These are phyloP conservation scores for Harpegnathos saltator DNA, from an alignment of 1,140 invertebrate genomes.

Conservation along the genomic window DNA sequence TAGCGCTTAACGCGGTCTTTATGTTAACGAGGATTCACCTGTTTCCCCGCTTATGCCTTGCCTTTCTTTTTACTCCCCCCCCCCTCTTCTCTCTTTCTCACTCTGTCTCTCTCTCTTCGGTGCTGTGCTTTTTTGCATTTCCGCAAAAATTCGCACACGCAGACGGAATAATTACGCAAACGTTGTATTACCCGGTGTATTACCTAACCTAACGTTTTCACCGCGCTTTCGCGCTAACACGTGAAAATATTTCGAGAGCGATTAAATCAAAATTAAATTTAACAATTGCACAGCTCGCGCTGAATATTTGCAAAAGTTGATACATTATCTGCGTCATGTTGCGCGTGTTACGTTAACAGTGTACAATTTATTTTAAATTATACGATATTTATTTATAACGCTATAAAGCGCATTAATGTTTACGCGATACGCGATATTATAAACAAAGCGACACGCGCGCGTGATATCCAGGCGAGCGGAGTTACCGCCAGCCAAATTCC, in stretches of 20 bases:
- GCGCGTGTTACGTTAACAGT: background rate
- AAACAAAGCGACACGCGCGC: too few relatives aligned
- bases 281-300: background rate
- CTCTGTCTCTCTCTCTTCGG: too few relatives aligned
- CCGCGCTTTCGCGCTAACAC: background rate
- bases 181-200: background rate
- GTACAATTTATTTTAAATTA: background rate
- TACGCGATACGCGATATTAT: too few relatives aligned
- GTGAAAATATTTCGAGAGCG: conserved; percentile 1
- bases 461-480: too few relatives aligned
- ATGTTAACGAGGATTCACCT: conserved; percentile 35
- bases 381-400: background rate
- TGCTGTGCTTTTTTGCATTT: background rate
- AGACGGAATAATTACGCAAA: conserved; percentile 14
- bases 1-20: conserved; percentile 40
- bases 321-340: too few relatives aligned
- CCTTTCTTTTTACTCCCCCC: too few relatives aligned
- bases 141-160: background rate
- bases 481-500: background rate
- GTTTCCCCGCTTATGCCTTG: conserved; percentile 3
- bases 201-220: background rate
- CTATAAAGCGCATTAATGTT: too few relatives aligned
- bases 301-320: background rate
- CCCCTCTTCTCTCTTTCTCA: too few relatives aligned
- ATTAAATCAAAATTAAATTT: background rate